Evolutionary conservation across 2,888 invertebrate species (phyloP), one percentile per base, ranked within the genome.

Genomic region (Caenorhabditis japonica): DNA sequence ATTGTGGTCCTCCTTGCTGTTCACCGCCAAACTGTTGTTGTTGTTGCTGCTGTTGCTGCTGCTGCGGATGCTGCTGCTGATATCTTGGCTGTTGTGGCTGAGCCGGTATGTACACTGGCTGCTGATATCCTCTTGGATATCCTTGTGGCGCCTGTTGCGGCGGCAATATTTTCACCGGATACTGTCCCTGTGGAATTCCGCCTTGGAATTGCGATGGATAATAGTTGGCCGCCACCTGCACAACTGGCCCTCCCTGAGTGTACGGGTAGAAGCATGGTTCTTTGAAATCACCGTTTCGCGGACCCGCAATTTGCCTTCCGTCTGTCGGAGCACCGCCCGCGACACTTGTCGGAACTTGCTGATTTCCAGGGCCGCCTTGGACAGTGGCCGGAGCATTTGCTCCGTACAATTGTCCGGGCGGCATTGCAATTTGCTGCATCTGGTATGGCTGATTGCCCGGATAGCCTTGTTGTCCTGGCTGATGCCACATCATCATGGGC

Each of bases 341-440:
- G 12, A 43, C 30, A 17, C 41, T 55, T 4, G 47, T 33, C 23
- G 56, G 34, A 19, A 49, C 34, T 15, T 64, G 64, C 8, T 47
- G 56, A 19, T 47, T 55, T 10, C 23, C 33, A n/a, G n/a, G n/a
- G 4, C 21, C 13, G 7, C 49, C 39, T 4, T 38, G 34, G 12
- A 33, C 55, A 10, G 55, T 49, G 0, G 38, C 30, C 1, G 64
- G 64, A 23, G 47, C 41, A 12, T 39, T 25, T 0, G 64, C 47
- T 17, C 64, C 64, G 34, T 64, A 64, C 47, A 64, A 56, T n/a
- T 55, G 64, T 39, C 64, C 64, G 8, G 64, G 64, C 10, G 47
- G 23, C 30, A 55, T 53, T 23, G 47, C 15, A 4, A 49, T 30
- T 15, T 30, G 53, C 21, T 46, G 62, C 12, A 55, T 47, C n/a